A percentile compares a stretch with the other conserved stretches of the same genome.
Conservation (phyloP, 2,888 invertebrate species). For the Ellobium chinense region DNA sequence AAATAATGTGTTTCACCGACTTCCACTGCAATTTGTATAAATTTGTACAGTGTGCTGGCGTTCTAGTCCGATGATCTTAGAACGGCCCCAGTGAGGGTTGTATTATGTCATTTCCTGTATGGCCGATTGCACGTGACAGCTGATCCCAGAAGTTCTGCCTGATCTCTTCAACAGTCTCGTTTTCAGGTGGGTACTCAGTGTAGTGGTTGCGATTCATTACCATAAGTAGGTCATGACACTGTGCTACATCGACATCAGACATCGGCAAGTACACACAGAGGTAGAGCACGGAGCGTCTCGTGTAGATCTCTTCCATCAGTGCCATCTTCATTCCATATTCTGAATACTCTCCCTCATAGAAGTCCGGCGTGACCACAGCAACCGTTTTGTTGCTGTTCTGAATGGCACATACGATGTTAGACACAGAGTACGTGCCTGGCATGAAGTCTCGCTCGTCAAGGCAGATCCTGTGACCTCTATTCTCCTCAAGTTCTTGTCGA, state of each 20-base stretch:
- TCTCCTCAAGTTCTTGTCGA: conserved; percentile 25
- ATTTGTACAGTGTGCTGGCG: too few species aligned
- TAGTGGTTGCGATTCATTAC: conserved; percentile 21
- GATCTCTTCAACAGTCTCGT: background rate
- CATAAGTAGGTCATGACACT: conserved; percentile 9
- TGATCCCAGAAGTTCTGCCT: conserved; percentile 22
- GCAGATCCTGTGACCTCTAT: conserved; percentile 29
- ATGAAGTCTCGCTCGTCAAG: conserved; percentile 35
- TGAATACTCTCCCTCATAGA: conserved; percentile 32
- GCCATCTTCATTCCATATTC: conserved; percentile 44
- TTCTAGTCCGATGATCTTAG: too few species aligned
- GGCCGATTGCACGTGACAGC: background rate
- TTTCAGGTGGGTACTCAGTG: conserved; percentile 2
- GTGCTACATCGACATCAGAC: background rate
- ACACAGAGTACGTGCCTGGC: conserved; percentile 25
- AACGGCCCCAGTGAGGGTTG: too few species aligned
- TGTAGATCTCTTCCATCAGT: conserved; percentile 30
- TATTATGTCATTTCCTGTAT: too few species aligned
- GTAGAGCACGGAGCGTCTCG: conserved; percentile 18
- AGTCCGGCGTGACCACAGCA: conserved; percentile 23
- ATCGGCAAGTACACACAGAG: conserved; percentile 31
- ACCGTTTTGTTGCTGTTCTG: conserved; percentile 28
- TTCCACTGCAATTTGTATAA: too few species aligned
- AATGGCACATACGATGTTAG: conserved; percentile 25
- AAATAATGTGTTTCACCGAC: too few species aligned